A percentile compares a stretch with the other conserved stretches of the same genome.
Conservation (phyloP, 2,113 vertebrate genomes). For the Larimichthys polyactis region DNA sequence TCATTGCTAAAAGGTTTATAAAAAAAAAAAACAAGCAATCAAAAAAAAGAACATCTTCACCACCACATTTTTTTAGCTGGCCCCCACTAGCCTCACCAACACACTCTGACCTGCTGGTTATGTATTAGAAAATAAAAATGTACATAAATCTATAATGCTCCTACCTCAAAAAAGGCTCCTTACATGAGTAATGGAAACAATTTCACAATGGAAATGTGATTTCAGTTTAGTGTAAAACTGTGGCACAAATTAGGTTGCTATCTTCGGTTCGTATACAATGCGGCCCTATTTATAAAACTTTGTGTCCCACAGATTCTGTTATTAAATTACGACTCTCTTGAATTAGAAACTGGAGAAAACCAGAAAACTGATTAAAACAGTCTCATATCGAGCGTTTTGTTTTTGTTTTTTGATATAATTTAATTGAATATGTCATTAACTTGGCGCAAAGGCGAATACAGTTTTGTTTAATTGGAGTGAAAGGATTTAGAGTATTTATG, state of each 20-base stretch:
- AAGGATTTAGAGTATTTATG: conserved; percentile 46
- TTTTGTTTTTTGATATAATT: conserved; percentile 3
- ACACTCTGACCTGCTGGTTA: conserved; percentile 24
- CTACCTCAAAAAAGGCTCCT: neutral
- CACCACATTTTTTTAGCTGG: neutral
- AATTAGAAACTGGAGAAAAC: neutral
- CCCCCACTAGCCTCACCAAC: neutral
- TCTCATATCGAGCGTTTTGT: neutral
- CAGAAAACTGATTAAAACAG: neutral
- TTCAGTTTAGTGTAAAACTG: neutral
- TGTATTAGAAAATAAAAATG: conserved; percentile 32
- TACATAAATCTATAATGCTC: conserved; percentile 20
- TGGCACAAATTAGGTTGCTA: neutral
- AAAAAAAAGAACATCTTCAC: neutral
- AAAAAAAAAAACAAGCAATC: neutral
- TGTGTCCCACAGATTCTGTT: neutral
- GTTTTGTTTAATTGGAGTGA: conserved; percentile 22
- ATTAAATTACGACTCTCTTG: neutral
- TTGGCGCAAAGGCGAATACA: conserved; percentile 14
- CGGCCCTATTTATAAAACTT: neutral
- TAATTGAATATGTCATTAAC: conserved; percentile 20
- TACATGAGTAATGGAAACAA: neutral
- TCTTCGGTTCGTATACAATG: neutral
- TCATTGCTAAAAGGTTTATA: neutral
- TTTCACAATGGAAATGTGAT: neutral